Conservation (phyloP, 2,113 vertebrate species). For the Erythrolamprus reginae region DNA sequence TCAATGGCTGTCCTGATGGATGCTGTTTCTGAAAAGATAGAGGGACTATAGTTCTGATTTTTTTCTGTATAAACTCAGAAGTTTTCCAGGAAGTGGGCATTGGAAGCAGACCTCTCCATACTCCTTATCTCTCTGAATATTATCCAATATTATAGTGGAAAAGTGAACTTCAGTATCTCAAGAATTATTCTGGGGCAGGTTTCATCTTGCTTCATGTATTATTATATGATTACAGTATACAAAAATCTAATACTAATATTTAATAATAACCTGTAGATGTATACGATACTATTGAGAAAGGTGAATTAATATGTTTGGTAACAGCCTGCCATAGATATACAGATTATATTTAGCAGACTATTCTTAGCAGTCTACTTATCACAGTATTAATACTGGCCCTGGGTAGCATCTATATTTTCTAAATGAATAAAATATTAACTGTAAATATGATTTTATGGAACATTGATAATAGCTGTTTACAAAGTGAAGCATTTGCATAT, state of each 20-base stretch:
- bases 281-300: not conserved
- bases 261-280: not conserved
- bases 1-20: not conserved
- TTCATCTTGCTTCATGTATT: not conserved
- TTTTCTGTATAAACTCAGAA: not conserved
- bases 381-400: not conserved
- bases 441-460: not conserved
- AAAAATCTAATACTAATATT: not conserved
- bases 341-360: not conserved
- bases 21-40: not conserved
- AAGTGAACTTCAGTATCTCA: not conserved
- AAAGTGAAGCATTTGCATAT: not conserved
- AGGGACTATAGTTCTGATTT: not conserved
- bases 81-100: not conserved
- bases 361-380: not conserved
- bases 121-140: not conserved
- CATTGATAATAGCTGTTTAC: not conserved
- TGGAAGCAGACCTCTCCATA: not conserved
- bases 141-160: not conserved
- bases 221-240: not conserved
- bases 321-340: not conserved
- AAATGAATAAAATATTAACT: not conserved
- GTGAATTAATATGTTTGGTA: not conserved
- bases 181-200: not conserved
- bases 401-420: not conserved